phyloP scores from a whole-genome alignment of 2,797 vertebrate species.

The Characodon lateralis region DNA sequence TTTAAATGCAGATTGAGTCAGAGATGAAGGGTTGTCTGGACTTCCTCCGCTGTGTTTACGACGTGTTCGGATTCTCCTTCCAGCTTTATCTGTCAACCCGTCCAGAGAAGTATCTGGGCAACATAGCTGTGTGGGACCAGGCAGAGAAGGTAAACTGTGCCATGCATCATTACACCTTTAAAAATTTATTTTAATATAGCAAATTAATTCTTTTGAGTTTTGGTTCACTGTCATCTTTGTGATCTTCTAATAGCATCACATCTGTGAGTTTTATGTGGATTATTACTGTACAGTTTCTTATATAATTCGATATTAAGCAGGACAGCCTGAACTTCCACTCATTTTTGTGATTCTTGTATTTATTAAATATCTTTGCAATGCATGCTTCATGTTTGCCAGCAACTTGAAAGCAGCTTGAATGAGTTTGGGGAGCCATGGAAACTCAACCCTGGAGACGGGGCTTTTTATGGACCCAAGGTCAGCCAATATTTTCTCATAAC shows the following conservation, averaged over 20 bases:
- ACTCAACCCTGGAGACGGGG: conserved; percentile 92
- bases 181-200: background rate
- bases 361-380: conserved; percentile 9
- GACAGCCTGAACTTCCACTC: background rate
- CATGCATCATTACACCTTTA: background rate
- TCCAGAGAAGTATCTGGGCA: conserved; percentile 90
- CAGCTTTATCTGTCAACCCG: conserved; percentile 93
- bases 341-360: background rate
- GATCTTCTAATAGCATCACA: conserved; percentile 31
- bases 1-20: conserved; percentile 85
- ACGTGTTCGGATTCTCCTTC: conserved; percentile 92
- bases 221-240: conserved; percentile 11
- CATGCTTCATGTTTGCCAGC: conserved; percentile 72
- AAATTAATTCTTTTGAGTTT: conserved; percentile 10
- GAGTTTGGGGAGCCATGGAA: conserved; percentile 92
- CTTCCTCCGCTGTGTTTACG: conserved; percentile 90
- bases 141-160: conserved; percentile 89
- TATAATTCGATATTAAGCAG: background rate
- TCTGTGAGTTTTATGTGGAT: conserved; percentile 35
- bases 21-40: conserved; percentile 93
- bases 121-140: conserved; percentile 86
- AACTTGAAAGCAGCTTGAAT: conserved; percentile 92
- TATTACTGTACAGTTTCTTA: background rate
- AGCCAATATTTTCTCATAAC: background rate
- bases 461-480: conserved; percentile 98